Base-by-base conservation (phyloP, 37 sponge, comb jelly and placozoan species). In the Axinella damicornis region DNA sequence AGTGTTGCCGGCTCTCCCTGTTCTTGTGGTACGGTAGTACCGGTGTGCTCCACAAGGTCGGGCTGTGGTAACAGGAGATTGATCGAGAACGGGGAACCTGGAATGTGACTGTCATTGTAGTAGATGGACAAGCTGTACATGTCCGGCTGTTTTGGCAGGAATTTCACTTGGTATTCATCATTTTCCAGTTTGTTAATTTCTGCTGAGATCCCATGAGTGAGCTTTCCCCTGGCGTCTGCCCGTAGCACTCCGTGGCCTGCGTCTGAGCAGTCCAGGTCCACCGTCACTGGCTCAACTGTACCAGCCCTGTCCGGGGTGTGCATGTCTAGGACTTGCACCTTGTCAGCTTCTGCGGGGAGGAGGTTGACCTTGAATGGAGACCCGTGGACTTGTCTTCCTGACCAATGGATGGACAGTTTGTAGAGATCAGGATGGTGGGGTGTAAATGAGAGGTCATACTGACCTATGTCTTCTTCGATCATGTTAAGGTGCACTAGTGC, bases 291-390 rank as follows among this genome's bases (percentile, higher is more conserved):
- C 11, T 81, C 77, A 22, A 69, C 82, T 5, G 52, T 60, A 1
- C 86, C 85, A 58, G 69, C 61, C 60, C 78, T 71, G 0, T 86
- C 72, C 13, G 86, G 86, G 33, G 69, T 39, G 78, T 86, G 86
- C 34, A 86, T 72, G 59, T 86, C 86, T 21, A 72, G 64, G 0
- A 86, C 79, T 40, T 74, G 75, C 11, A 88, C 88, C 38, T 37
- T 67, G 2, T 73, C 35, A 22, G 88, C 82, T 62, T 81, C 81
- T 0, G 75, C 63, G 53, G 81, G 89, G 11, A 69, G 71, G 34
- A 89, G 80, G 53, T 89, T 62, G 25, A 93, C 82, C 27, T 57
- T 74, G 57, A 92, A 95, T 15, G 95, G 95, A 36, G 95, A 95
- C 5, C 76, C 70, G 0, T 83, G 86, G n/a, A 92, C 78, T 13